Percentiles rank a stretch among this genome's conserved stretches.
phyloP scores from a whole-genome alignment of 2,113 vertebrate species.

The Rafetus swinhoei region DNA sequence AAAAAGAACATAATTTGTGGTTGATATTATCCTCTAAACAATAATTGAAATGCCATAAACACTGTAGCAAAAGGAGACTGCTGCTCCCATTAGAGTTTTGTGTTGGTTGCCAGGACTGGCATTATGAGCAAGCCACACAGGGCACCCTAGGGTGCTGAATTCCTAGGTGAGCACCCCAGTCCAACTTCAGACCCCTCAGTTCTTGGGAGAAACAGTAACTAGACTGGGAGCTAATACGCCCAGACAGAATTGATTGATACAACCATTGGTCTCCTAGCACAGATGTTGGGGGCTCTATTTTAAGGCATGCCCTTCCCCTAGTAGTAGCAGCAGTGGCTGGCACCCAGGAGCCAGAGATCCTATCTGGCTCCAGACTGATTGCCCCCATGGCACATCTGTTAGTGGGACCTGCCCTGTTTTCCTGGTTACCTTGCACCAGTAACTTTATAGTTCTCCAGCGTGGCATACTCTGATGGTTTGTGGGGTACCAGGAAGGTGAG shows the following conservation, averaged over 20 bases:
- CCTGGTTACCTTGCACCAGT: not conserved
- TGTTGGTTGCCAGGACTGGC: not conserved
- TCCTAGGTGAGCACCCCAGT: not conserved
- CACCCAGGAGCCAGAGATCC: not conserved
- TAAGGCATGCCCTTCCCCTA: not conserved
- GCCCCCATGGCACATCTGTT: not conserved
- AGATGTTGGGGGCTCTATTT: not conserved
- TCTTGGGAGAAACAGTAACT: not conserved
- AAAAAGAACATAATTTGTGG: slow-evolving; percentile 28
- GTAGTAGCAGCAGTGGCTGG: not conserved
- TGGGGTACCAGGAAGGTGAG: too few relatives aligned
- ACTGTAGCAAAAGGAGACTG: not conserved
- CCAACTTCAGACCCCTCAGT: not conserved
- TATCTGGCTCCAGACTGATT: not conserved
- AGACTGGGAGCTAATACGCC: not conserved
- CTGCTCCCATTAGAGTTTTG: not conserved
- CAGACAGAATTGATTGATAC: not conserved
- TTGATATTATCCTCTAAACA: not conserved
- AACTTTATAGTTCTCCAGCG: not conserved
- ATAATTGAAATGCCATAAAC: slow-evolving; percentile 9
- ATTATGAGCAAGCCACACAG: not conserved
- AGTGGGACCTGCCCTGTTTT: not conserved
- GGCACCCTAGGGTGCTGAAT: not conserved
- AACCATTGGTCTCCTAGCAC: not conserved
- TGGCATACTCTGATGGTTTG: not conserved